Evolutionary conservation across 2,888 invertebrate genomes (phyloP).

Genomic region (Xanthorhoe designata): DNA sequence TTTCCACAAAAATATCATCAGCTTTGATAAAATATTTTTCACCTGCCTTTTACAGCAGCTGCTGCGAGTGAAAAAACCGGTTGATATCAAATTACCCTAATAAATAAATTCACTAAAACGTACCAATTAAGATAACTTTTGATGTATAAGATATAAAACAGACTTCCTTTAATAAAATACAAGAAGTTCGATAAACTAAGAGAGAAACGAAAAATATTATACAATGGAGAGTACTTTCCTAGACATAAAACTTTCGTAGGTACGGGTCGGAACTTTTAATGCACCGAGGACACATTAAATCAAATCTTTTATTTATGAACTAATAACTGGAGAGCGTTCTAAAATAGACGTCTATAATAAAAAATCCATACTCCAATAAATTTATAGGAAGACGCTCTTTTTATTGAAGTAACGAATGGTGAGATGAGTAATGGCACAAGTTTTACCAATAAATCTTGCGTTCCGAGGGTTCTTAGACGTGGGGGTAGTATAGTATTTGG

Average conservation of each 20-base stretch:
- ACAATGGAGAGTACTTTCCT: slow-evolving; percentile 25
- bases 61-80: slow-evolving; percentile 47
- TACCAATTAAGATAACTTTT: slow-evolving; percentile 49
- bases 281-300: slow-evolving; percentile 65
- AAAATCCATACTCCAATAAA: slow-evolving; percentile 81
- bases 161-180: slow-evolving; percentile 10
- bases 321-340: slow-evolving; percentile 68
- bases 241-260: slow-evolving; percentile 33
- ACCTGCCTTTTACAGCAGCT: slow-evolving; percentile 52
- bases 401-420: slow-evolving; percentile 85
- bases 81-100: slow-evolving; percentile 42
- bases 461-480: slow-evolving; percentile 70
- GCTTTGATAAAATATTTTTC: slow-evolving; percentile 50
- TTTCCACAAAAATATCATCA: slow-evolving; percentile 34
- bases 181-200: slow-evolving; percentile 5
- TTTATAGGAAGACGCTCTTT: slow-evolving; percentile 80
- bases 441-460: slow-evolving; percentile 82
- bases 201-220: slow-evolving; percentile 20
- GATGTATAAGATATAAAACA: slow-evolving; percentile 21
- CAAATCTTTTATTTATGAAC: slow-evolving; percentile 72
- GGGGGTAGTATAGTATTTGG: slow-evolving; percentile 75
- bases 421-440: slow-evolving; percentile 82
- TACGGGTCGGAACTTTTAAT: slow-evolving; percentile 50
- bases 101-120: slow-evolving; percentile 44
- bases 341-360: slow-evolving; percentile 76